Conservation (phyloP, 1,140 invertebrate genomes). For the Ips nitidus region DNA sequence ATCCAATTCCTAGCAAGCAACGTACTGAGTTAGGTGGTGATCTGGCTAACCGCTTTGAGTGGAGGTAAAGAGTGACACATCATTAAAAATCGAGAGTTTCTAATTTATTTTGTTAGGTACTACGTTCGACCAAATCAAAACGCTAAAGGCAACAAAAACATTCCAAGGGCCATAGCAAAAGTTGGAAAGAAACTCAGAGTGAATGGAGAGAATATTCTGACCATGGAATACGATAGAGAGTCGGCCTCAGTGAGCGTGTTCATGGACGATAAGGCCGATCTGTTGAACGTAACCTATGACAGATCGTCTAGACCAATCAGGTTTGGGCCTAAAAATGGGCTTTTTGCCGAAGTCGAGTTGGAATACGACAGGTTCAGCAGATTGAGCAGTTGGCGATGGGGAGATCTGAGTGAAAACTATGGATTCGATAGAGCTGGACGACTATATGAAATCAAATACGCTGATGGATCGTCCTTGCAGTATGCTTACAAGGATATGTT, state of each 20-base stretch:
- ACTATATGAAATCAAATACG: slow-evolving; percentile 83
- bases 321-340: slow-evolving; percentile 83
- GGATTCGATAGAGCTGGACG: slow-evolving; percentile 85
- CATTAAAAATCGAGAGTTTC: too few species aligned
- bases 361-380: slow-evolving; percentile 92
- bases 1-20: slow-evolving; percentile 88
- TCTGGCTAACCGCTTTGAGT: slow-evolving; percentile 90
- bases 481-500: slow-evolving; percentile 89
- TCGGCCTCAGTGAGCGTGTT: slow-evolving; percentile 87
- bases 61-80: slow-evolving; percentile 61
- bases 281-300: slow-evolving; percentile 92
- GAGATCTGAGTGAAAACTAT: slow-evolving; percentile 84
- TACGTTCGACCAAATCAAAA: slow-evolving; percentile 71
- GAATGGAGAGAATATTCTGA: slow-evolving; percentile 88
- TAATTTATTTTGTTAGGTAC: slow-evolving; percentile 55
- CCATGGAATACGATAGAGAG: slow-evolving; percentile 89
- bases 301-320: slow-evolving; percentile 84
- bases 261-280: slow-evolving; percentile 83
- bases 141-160: slow-evolving; percentile 60
- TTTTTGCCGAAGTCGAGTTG: slow-evolving; percentile 84
- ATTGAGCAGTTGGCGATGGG: slow-evolving; percentile 89
- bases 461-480: slow-evolving; percentile 81
- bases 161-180: slow-evolving; percentile 69
- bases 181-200: slow-evolving; percentile 82
- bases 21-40: slow-evolving; percentile 86